Percentiles rank a stretch among this genome's conserved stretches.
Evolutionary conservation across 2,888 invertebrate genomes (phyloP).

Genomic region (Eupithecia pulchellata): DNA sequence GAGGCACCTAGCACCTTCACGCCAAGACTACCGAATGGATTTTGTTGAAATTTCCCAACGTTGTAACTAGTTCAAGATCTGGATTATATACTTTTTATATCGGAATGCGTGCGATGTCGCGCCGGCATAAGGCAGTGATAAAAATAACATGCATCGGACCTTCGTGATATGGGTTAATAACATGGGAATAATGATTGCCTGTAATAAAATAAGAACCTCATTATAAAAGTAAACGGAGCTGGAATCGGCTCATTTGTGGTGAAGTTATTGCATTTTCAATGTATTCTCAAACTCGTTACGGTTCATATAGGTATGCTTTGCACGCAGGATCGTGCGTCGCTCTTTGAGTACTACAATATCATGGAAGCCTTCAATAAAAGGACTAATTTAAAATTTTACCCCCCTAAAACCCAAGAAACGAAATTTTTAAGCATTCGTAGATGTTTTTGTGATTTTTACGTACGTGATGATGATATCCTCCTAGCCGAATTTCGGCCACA

Average conservation of each 20-base stretch:
- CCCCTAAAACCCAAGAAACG: background rate
- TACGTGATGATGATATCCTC: background rate
- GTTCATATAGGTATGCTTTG: conserved; percentile 48
- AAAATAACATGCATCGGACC: background rate
- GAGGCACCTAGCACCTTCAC: too few relatives aligned
- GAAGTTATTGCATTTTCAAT: background rate
- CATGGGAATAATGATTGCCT: background rate
- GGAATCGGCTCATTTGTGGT: background rate
- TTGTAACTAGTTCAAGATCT: background rate
- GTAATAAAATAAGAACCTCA: background rate
- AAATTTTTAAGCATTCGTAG: background rate
- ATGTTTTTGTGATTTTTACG: too few relatives aligned
- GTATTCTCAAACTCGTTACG: background rate
- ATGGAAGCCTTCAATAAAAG: conserved; percentile 20
- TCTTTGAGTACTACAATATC: conserved; percentile 59
- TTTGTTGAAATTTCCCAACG: background rate
- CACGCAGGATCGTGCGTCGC: conserved; percentile 60
- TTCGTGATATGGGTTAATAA: background rate
- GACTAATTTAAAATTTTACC: too few relatives aligned
- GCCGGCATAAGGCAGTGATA: background rate
- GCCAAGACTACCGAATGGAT: background rate
- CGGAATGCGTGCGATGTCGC: background rate
- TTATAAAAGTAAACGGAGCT: background rate
- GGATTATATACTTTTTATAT: background rate
- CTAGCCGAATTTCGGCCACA: background rate